These are phyloP conservation scores for Lapara coniferarum DNA, from an alignment of 2,888 invertebrate genomes.

Conservation along the genomic window DNA sequence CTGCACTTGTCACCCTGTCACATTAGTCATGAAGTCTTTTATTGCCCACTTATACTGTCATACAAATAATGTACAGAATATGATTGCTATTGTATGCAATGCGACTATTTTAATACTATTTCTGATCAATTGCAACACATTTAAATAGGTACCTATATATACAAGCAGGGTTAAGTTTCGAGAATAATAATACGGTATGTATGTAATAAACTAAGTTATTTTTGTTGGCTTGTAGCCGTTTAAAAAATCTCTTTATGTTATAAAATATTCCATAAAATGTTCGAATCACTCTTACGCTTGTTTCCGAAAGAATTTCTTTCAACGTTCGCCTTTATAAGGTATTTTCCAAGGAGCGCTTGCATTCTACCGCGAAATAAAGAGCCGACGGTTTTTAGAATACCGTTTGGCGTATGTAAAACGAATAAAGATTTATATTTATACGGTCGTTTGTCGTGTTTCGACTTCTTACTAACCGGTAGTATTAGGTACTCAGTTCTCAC, in stretches of 20 bases:
- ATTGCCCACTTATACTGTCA: too few relatives aligned
- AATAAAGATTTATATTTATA: conserved; percentile 1
- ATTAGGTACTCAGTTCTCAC: too few relatives aligned
- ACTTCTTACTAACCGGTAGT: too few relatives aligned
- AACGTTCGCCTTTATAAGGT: conserved; percentile 42
- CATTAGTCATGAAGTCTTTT: too few relatives aligned
- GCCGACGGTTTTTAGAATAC: conserved; percentile 25
- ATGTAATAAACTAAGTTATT: too few relatives aligned
- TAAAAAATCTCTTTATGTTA: neutral
- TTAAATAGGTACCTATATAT: too few relatives aligned
- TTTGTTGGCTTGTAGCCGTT: neutral
- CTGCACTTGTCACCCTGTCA: too few relatives aligned
- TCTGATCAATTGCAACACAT: neutral
- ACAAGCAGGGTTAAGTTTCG: too few relatives aligned
- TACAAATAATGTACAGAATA: too few relatives aligned
- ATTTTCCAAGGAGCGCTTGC: conserved; percentile 35
- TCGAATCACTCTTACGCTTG: conserved; percentile 35
- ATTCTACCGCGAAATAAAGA: conserved; percentile 27
- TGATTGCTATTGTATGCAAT: too few relatives aligned
- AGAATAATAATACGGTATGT: too few relatives aligned
- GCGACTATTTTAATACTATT: neutral
- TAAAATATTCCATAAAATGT: conserved; percentile 35
- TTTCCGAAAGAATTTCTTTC: conserved; percentile 41
- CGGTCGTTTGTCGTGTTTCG: neutral
- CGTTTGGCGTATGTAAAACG: neutral